Percentiles rank a stretch among this genome's conserved stretches.
Conservation (phyloP, 2,797 vertebrate species). For the Oreochromis grahami region DNA sequence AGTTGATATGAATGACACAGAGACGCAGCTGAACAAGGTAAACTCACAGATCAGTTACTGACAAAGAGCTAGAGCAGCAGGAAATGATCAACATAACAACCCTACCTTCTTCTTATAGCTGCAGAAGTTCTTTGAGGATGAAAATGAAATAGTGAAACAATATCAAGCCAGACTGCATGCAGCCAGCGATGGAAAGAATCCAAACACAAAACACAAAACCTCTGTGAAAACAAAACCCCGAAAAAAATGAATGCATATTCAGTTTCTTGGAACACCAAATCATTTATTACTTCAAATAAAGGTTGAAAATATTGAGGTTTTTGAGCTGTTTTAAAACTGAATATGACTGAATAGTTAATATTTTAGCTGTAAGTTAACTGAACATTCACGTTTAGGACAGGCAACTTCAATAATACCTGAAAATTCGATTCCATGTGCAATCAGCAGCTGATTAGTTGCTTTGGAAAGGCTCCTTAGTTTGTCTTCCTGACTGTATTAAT, state of each 20-base stretch:
- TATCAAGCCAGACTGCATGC: background rate
- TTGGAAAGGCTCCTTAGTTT: background rate
- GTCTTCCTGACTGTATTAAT: background rate
- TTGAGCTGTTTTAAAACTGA: background rate
- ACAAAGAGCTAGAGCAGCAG: background rate
- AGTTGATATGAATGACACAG: background rate
- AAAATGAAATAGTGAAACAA: background rate
- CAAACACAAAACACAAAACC: background rate
- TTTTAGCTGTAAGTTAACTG: background rate
- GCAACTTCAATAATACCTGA: background rate
- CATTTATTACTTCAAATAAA: background rate
- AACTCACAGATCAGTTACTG: background rate
- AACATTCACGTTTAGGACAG: background rate
- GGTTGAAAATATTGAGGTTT: accelerated
- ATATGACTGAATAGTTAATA: background rate
- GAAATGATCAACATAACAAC: background rate
- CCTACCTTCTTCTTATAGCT: background rate
- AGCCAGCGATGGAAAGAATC: background rate
- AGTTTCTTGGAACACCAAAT: accelerated
- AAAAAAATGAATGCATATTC: background rate
- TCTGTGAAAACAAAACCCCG: background rate
- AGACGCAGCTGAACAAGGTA: background rate
- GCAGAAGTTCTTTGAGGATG: background rate
- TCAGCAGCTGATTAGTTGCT: background rate
- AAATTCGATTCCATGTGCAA: background rate